Evolutionary conservation across 2,113 vertebrate genomes (phyloP), one percentile per base, ranked within the genome.

Genomic region (Tetrao urogallus): DNA sequence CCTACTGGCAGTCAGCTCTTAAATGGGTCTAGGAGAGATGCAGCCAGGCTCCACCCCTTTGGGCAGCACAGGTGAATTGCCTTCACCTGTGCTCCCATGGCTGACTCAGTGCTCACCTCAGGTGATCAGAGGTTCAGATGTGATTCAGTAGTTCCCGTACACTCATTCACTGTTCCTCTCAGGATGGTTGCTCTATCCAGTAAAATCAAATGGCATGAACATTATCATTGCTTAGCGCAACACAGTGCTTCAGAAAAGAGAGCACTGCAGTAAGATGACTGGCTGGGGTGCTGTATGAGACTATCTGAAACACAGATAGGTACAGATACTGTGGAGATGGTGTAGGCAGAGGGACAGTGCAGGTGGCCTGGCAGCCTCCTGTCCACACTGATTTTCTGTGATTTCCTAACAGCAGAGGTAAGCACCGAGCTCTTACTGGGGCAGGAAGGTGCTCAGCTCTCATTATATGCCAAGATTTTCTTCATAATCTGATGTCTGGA

Each of bases 211-310:
- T 11, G 24, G 18, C 21, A 28, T 50, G 50, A 76, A 65, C 21
- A 9, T 48, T 83, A 32, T 32, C 28, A 30, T 13, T 61, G 42
- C 34, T 61, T 32, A 56, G 11, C 30, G 17, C 10, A 22, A 32
- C 7, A 3, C 17, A 7, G 5, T n/a, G 30, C 45, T 74, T 47
- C 27, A 78, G 27, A 28, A 71, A 45, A 82, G 50, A 32, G 70
- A 66, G 3, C 34, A 15, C 2, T 14, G 1, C 0, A 0, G 9
- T 22, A 25, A 79, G 34, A 15, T 63, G 17, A 25, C 16, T 38
- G 25, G 45, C 16, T 45, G 36, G 21, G 4, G 3, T 57, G 38
- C 50, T 86, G 5, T 16, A 7, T 22, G 21, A 8, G 65, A 45
- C 21, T 17, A 8, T 65, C 58, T 14, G 11, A 69, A 79, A 79